A percentile compares a stretch with the other conserved stretches of the same genome.
These are phyloP conservation scores for Gnathonemus longibarbis DNA, from an alignment of 2,113 vertebrate genomes.

Conservation along the genomic window DNA sequence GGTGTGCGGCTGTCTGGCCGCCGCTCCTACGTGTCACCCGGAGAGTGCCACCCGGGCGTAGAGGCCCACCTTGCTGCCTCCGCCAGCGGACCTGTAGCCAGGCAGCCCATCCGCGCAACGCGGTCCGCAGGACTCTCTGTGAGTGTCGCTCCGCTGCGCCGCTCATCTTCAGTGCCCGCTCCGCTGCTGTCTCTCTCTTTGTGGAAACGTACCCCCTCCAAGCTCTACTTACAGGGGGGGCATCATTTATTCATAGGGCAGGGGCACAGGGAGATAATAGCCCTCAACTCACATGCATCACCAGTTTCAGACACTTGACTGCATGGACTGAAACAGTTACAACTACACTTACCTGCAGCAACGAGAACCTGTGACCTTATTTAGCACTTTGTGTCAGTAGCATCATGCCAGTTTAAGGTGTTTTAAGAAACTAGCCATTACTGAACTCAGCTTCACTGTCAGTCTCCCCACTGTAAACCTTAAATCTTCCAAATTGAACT, in stretches of 20 bases:
- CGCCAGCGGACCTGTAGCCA: constrained; percentile 39
- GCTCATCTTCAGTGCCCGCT: constrained; percentile 39
- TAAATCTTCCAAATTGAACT: background rate
- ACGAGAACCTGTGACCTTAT: background rate
- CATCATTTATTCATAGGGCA: constrained; percentile 47
- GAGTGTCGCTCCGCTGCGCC: constrained; percentile 24
- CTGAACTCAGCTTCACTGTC: background rate
- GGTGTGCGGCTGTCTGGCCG: background rate
- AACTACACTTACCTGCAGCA: background rate
- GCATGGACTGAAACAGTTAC: background rate
- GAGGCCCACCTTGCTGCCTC: constrained; percentile 39
- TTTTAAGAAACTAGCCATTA: background rate
- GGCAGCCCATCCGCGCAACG: constrained; percentile 37
- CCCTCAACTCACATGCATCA: background rate
- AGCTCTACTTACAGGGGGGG: constrained; percentile 35
- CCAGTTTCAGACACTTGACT: background rate
- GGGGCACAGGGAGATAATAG: background rate
- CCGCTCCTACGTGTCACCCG: background rate
- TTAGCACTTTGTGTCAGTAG: background rate
- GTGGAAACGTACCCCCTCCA: constrained; percentile 40
- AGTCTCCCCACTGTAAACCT: background rate
- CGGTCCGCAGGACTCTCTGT: constrained; percentile 19
- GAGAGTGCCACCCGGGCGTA: background rate
- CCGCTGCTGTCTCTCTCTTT: constrained; percentile 25
- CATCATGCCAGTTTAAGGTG: background rate